These are phyloP conservation scores for Ptilonorhynchus violaceus DNA, from an alignment of 2,113 vertebrate species.

Conservation along the genomic window DNA sequence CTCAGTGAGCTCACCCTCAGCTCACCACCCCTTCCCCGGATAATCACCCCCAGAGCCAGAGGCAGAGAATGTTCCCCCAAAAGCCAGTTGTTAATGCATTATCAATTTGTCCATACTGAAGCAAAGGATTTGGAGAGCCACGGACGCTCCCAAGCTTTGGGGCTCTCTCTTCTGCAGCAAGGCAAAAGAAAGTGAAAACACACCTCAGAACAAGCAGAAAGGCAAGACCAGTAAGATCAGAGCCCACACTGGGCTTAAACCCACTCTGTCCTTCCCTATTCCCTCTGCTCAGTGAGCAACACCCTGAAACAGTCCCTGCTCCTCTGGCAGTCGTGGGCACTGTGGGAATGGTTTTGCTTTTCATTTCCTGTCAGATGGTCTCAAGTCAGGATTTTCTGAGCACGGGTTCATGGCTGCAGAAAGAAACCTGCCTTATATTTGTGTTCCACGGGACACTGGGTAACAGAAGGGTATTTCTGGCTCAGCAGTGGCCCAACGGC, in stretches of 20 bases:
- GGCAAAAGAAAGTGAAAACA: background rate
- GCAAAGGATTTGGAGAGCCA: background rate
- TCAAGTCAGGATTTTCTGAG: background rate
- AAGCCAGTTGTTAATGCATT: background rate
- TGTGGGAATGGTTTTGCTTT: background rate
- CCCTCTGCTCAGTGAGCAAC: accelerated
- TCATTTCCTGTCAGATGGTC: background rate
- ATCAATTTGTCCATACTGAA: accelerated
- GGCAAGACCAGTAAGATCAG: background rate
- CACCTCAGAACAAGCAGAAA: background rate
- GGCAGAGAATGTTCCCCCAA: background rate
- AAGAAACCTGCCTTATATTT: background rate
- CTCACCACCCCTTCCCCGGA: background rate
- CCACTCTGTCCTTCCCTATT: background rate
- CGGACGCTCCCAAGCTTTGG: background rate
- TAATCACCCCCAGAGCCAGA: background rate
- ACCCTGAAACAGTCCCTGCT: background rate
- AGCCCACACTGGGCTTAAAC: background rate
- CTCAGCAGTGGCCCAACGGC: background rate
- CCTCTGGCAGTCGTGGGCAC: background rate
- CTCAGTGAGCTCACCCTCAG: accelerated
- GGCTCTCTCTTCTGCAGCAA: background rate
- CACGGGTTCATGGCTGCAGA: background rate
- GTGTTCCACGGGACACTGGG: background rate
- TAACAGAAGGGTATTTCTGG: constrained; percentile 43